Conservation (phyloP, 2,113 vertebrate genomes). For the Capra hircus region DNA sequence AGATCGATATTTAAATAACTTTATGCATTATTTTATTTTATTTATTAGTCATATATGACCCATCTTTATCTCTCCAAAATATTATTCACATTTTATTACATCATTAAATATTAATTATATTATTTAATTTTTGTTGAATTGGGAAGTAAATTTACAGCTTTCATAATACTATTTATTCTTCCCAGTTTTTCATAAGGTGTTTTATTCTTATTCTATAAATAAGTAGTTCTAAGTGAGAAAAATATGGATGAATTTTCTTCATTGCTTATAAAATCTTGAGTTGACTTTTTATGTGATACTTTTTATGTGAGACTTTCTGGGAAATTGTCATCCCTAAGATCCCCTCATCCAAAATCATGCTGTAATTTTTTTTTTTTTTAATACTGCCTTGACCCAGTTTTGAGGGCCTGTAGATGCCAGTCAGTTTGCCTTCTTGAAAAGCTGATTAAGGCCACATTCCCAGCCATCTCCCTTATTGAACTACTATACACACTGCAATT, state of each 20-base stretch:
- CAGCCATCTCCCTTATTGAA: neutral
- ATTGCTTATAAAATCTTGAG: neutral
- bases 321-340: neutral
- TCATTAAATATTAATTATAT: slow-evolving; percentile 2
- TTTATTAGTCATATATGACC: neutral
- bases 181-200: neutral
- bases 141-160: neutral
- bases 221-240: slow-evolving; percentile 5
- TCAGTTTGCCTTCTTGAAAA: neutral
- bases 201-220: neutral
- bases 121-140: slow-evolving; percentile 21
- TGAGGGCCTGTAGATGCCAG: neutral
- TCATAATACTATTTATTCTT: neutral
- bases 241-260: neutral
- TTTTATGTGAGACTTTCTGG: neutral
- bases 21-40: slow-evolving; percentile 6
- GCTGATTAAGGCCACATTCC: neutral
- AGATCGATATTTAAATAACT: neutral
- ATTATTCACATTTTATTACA: slow-evolving; percentile 15
- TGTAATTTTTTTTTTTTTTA: neutral
- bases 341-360: neutral
- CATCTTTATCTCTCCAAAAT: neutral
- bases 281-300: neutral
- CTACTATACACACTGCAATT: neutral
- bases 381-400: neutral